These are phyloP conservation scores for Amphibalanus amphitrite DNA, from an alignment of 1,140 invertebrate species.

Conservation along the genomic window DNA sequence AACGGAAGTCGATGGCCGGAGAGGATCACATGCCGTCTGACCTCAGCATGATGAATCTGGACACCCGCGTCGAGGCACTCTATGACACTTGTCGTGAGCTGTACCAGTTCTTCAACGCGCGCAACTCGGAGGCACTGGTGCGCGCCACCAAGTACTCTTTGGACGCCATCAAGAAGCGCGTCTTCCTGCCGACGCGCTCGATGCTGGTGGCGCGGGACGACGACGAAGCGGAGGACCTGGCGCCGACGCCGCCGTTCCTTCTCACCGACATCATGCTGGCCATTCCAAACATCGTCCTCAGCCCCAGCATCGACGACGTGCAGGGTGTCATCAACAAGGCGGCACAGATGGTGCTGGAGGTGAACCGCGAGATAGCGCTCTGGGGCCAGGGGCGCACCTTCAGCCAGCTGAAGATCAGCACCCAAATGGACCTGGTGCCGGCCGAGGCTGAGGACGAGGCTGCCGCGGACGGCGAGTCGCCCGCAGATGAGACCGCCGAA, in stretches of 20 bases:
- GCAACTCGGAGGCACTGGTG: no score
- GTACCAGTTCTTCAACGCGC: no score
- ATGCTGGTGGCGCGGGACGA: no score
- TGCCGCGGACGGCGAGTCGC: background rate
- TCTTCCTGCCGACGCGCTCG: no score
- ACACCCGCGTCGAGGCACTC: background rate
- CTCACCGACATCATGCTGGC: constrained; percentile 22
- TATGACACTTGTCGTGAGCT: background rate
- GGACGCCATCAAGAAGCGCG: no score
- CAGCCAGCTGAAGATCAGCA: background rate
- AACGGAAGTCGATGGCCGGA: background rate
- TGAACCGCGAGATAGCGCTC: no score
- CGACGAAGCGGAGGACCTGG: no score
- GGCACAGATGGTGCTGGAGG: no score
- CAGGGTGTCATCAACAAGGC: constrained; percentile 41
- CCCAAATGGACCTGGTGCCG: background rate
- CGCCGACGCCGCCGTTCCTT: constrained; percentile 15
- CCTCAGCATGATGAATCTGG: no score
- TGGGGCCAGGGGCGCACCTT: no score
- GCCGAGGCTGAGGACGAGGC: background rate
- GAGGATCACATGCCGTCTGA: background rate
- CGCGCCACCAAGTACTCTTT: no score
- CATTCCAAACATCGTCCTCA: constrained; percentile 38
- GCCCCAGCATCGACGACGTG: constrained; percentile 42
- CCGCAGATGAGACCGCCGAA: background rate